These are phyloP conservation scores for Darevskia mixta DNA, from an alignment of 2,797 vertebrate species.

Conservation along the genomic window DNA sequence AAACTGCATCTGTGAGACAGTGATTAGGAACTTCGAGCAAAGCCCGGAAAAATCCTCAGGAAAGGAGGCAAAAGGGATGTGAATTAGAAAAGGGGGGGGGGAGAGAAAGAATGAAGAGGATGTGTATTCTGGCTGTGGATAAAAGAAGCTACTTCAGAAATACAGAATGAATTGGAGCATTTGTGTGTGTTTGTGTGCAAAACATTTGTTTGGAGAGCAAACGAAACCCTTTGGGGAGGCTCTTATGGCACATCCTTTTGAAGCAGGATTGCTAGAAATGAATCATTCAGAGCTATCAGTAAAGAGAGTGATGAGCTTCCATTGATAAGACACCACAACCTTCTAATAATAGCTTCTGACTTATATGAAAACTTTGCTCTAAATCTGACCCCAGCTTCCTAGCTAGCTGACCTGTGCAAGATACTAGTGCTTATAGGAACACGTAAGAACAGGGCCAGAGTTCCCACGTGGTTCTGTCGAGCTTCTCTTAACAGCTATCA, in stretches of 20 bases:
- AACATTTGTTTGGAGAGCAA: slow-evolving; percentile 46
- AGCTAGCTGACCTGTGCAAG: too few relatives aligned
- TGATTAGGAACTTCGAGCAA: slow-evolving; percentile 43
- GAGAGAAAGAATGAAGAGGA: slow-evolving; percentile 43
- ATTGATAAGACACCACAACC: slow-evolving; percentile 35
- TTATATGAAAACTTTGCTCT: not conserved
- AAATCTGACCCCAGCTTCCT: not conserved
- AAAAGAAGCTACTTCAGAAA: slow-evolving; percentile 68
- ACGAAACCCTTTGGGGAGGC: slow-evolving; percentile 59
- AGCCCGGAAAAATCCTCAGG: slow-evolving; percentile 59
- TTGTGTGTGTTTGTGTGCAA: not conserved
- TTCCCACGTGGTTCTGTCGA: too few relatives aligned
- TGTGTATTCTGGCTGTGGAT: slow-evolving; percentile 72
- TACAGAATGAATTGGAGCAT: slow-evolving; percentile 53
- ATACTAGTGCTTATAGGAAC: not conserved
- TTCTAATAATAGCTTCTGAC: not conserved
- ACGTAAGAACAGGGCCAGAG: too few relatives aligned
- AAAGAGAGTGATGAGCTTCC: slow-evolving; percentile 15
- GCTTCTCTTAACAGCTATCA: too few relatives aligned
- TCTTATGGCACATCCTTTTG: slow-evolving; percentile 46
- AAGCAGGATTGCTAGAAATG: slow-evolving; percentile 38
- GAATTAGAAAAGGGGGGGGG: slow-evolving; percentile 35
- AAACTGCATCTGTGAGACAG: slow-evolving; percentile 57
- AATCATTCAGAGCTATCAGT: slow-evolving; percentile 29
- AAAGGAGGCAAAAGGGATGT: slow-evolving; percentile 58